phyloP scores from a whole-genome alignment of 2,888 invertebrate species.

The Dendrolimus pini region DNA sequence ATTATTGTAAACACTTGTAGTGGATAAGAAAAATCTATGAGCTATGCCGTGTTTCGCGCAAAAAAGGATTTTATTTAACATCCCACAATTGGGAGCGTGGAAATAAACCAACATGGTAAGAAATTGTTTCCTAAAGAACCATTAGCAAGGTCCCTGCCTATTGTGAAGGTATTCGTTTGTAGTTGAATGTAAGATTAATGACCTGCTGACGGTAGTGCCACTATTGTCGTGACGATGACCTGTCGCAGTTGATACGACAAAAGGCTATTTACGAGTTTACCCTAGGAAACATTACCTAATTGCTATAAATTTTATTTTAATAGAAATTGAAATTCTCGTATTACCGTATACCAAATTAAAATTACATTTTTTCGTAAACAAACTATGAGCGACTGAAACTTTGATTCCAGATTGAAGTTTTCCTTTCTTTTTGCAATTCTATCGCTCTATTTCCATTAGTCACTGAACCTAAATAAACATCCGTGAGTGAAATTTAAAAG shows the following conservation, averaged over 20 bases:
- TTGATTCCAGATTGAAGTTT: not conserved
- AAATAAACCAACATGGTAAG: conserved; percentile 37
- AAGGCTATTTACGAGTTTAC: conserved; percentile 29
- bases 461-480: not conserved
- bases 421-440: not conserved
- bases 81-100: conserved; percentile 23
- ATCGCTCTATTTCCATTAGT: not conserved
- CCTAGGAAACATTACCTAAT: conserved; percentile 36
- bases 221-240: conserved; percentile 46
- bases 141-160: conserved; percentile 56
- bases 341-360: not conserved
- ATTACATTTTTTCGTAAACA: not conserved
- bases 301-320: conserved; percentile 10
- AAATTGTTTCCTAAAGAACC: conserved; percentile 55
- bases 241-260: conserved; percentile 46
- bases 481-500: not conserved
- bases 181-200: conserved; percentile 70
- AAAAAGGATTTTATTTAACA: conserved; percentile 17
- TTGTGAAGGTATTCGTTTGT: conserved; percentile 41
- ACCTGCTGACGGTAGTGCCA: conserved; percentile 23
- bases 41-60: conserved; percentile 19
- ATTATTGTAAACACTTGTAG: conserved; percentile 13
- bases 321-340: not conserved
- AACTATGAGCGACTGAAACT: not conserved
- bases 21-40: conserved; percentile 20